Percentiles rank a stretch among this genome's conserved stretches.
These are phyloP conservation scores for Clarias gariepinus DNA, from an alignment of 2,113 vertebrate genomes.

Conservation along the genomic window DNA sequence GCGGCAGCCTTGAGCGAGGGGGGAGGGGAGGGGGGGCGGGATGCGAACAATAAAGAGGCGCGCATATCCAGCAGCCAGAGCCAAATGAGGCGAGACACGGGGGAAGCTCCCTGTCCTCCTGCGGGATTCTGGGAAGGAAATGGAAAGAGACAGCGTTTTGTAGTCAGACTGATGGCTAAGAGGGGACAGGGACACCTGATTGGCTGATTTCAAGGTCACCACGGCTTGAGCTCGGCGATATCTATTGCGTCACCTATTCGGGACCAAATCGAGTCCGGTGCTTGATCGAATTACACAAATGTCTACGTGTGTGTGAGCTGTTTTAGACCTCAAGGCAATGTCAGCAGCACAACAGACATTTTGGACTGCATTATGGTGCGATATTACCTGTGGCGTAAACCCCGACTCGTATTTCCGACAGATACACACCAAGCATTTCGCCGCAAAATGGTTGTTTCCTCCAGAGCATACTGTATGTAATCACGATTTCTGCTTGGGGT, in stretches of 20 bases:
- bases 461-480: slow-evolving; percentile 43
- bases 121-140: slow-evolving; percentile 48
- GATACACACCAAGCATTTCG: slow-evolving; percentile 43
- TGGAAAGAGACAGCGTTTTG: slow-evolving; percentile 38
- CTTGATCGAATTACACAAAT: slow-evolving; percentile 51
- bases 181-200: slow-evolving; percentile 60
- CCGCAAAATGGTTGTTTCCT: slow-evolving; percentile 42
- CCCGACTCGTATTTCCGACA: slow-evolving; percentile 37
- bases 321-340: slow-evolving; percentile 55
- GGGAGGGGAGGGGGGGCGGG: slow-evolving; percentile 40
- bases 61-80: slow-evolving; percentile 65
- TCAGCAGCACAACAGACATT: slow-evolving; percentile 47
- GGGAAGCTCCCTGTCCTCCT: slow-evolving; percentile 56
- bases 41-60: slow-evolving; percentile 54
- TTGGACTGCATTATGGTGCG: slow-evolving; percentile 42
- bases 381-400: slow-evolving; percentile 48
- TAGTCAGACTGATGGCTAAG: slow-evolving; percentile 45
- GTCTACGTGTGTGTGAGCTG: slow-evolving; percentile 33
- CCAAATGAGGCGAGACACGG: slow-evolving; percentile 70
- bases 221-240: slow-evolving; percentile 57
- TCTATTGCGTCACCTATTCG: slow-evolving; percentile 58
- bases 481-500: slow-evolving; percentile 45
- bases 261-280: slow-evolving; percentile 35
- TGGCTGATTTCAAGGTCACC: slow-evolving; percentile 73
- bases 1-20: slow-evolving; percentile 53